Evolutionary conservation across 2,888 invertebrate species (phyloP).

Genomic region (Clanis bilineata): DNA sequence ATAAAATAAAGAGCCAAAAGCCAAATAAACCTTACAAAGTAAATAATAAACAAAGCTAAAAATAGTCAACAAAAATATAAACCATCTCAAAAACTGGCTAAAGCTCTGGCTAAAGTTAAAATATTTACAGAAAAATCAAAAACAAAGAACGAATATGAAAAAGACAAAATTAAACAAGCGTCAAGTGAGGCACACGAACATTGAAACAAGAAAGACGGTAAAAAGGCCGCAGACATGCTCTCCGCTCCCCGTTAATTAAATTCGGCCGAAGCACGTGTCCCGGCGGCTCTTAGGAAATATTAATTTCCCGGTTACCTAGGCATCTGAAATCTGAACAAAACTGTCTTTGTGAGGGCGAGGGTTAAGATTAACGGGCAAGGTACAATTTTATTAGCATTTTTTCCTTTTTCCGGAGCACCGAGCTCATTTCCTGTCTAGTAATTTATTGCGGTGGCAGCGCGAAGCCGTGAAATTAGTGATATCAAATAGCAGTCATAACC

Average conservation of each 20-base stretch:
- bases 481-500: conserved; percentile 64
- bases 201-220: conserved; percentile 31
- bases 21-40: too few species aligned
- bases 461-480: conserved; percentile 67
- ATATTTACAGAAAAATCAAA: neutral
- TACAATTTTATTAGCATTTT: conserved; percentile 79
- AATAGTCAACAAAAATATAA: neutral
- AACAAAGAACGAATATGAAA: neutral
- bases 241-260: conserved; percentile 42
- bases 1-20: too few species aligned
- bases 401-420: conserved; percentile 69
- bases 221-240: conserved; percentile 39
- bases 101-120: neutral
- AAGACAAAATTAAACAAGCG: conserved; percentile 11
- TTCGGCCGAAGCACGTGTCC: conserved; percentile 38
- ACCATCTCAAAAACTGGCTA: neutral
- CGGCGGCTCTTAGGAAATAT: conserved; percentile 48
- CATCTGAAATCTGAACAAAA: conserved; percentile 59
- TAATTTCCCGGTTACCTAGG: conserved; percentile 44
- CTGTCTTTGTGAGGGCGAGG: conserved; percentile 51
- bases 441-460: conserved; percentile 67
- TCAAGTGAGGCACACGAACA: conserved; percentile 26
- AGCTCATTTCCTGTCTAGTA: conserved; percentile 73
- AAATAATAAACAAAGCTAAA: neutral
- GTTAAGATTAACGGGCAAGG: conserved; percentile 74